Percentiles rank a stretch among this genome's conserved stretches.
Conservation (phyloP, 2,888 invertebrate genomes). For the Physocephala rufipes region DNA sequence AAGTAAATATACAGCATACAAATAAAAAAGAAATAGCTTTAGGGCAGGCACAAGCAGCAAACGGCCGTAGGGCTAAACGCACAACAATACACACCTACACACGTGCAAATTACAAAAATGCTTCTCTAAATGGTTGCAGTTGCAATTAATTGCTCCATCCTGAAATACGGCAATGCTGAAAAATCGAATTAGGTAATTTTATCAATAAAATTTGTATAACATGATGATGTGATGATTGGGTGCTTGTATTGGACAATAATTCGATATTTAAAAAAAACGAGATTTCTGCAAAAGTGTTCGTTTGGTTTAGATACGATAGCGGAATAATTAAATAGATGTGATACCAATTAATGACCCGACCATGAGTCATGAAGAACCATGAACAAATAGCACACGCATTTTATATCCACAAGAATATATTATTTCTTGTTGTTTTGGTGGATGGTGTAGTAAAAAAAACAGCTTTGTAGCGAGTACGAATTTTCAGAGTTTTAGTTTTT, state of each 20-base stretch:
- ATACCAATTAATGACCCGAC: too few species aligned
- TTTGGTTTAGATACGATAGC: too few species aligned
- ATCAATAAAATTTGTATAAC: background rate
- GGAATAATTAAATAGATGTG: too few species aligned
- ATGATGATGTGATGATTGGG: background rate
- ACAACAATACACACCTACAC: background rate
- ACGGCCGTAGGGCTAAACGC: too few species aligned
- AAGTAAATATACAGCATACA: slow-evolving; percentile 1
- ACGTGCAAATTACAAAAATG: too few species aligned
- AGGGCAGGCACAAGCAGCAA: background rate
- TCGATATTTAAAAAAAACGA: too few species aligned
- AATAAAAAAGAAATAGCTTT: background rate
- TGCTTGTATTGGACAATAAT: too few species aligned
- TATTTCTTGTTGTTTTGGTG: too few species aligned
- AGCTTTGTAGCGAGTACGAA: too few species aligned
- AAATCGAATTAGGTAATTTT: slow-evolving; percentile 44
- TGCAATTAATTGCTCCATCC: slow-evolving; percentile 28
- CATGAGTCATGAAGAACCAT: slow-evolving; percentile 1
- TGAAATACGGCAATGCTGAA: slow-evolving; percentile 42
- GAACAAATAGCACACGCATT: slow-evolving; percentile 5
- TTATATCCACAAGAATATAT: background rate
- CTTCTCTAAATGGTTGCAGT: background rate
- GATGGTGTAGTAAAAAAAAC: too few species aligned
- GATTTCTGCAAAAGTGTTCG: too few species aligned
- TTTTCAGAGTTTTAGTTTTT: too few species aligned